phyloP scores from a whole-genome alignment of 1,140 invertebrate species.

The Brachionus koreanus region DNA sequence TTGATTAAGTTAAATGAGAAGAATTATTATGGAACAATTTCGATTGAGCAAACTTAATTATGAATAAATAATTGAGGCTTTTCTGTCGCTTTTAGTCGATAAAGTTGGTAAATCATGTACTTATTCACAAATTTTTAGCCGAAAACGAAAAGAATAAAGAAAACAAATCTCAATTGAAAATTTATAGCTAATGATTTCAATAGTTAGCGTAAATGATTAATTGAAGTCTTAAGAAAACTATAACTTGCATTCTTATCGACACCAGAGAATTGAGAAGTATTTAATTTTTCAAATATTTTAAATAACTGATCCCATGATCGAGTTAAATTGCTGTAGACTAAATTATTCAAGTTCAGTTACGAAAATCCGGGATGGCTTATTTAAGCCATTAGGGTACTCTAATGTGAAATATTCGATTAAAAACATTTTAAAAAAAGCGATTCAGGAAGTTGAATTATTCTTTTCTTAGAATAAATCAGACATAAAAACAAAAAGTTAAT shows the following conservation, averaged over 20 bases:
- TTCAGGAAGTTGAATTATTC: background rate
- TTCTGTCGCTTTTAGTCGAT: background rate
- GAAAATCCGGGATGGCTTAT: background rate
- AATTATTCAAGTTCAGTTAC: background rate
- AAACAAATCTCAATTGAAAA: background rate
- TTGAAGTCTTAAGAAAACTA: background rate
- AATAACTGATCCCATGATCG: background rate
- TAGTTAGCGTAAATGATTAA: background rate
- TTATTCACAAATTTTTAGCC: background rate
- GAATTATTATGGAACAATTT: background rate
- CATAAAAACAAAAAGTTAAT: background rate
- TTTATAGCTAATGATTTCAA: background rate
- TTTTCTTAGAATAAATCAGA: background rate
- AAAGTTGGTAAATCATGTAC: background rate
- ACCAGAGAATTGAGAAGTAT: background rate
- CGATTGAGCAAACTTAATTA: conserved; percentile 12
- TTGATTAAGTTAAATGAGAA: background rate
- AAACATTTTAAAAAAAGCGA: background rate
- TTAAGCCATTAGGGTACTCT: background rate
- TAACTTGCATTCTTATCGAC: background rate
- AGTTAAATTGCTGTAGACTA: background rate
- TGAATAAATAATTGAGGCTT: conserved; percentile 20
- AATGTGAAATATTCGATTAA: background rate
- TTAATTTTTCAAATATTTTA: background rate
- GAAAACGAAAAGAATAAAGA: background rate